These are phyloP conservation scores for Euproctis similis DNA, from an alignment of 2,888 invertebrate genomes.

Conservation along the genomic window DNA sequence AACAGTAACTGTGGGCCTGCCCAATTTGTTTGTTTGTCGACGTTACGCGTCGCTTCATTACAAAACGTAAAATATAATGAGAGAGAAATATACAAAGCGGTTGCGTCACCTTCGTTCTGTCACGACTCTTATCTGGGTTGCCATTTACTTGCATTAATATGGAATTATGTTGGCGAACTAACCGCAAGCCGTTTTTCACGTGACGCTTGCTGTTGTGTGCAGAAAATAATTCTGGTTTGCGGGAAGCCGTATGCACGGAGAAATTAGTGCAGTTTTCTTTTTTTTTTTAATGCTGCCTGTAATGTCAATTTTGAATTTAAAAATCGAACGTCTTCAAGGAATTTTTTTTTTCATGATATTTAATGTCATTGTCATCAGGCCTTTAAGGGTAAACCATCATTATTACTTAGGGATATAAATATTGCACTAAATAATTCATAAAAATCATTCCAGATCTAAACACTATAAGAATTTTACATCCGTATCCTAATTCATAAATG, in stretches of 20 bases:
- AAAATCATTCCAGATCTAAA: no score
- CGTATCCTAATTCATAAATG: no score
- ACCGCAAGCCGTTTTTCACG: constrained; percentile 23
- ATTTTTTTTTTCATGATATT: no score
- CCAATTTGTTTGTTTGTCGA: constrained; percentile 4
- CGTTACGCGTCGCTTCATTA: constrained; percentile 10
- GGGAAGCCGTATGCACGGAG: no score
- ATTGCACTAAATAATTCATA: no score
- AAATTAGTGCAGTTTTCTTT: no score
- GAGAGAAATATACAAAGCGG: constrained; percentile 20
- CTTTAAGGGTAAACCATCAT: no score
- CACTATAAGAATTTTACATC: no score
- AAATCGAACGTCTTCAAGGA: not conserved
- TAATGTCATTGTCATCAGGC: no score
- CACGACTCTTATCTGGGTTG: constrained; percentile 51
- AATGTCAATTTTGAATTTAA: not conserved
- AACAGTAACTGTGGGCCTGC: not conserved
- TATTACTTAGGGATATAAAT: no score
- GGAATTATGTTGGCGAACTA: constrained; percentile 41
- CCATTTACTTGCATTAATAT: constrained; percentile 53
- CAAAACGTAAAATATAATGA: constrained; percentile 23
- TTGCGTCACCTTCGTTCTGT: constrained; percentile 54
- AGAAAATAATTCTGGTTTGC: not conserved
- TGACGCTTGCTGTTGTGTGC: constrained; percentile 2
- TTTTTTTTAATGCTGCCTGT: no score